Base-by-base conservation (phyloP, 2,797 vertebrate species). In the Mareca strepera region DNA sequence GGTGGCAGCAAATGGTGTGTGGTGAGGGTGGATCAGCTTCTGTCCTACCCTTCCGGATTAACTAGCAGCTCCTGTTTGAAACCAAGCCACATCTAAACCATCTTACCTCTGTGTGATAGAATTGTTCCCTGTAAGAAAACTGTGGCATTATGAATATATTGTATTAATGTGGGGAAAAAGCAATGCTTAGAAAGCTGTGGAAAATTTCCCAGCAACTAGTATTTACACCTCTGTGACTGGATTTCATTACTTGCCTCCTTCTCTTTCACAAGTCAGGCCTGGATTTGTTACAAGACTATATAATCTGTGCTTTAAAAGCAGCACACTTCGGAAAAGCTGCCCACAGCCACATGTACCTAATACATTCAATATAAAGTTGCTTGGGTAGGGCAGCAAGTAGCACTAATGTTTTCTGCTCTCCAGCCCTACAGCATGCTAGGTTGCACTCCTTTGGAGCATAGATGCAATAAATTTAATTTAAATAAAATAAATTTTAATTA, bases 261-360 rank as follows among this genome's bases (percentile, higher is more conserved):
- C 16, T 28, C 56, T 52, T 64, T 33, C 31, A 46, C 46, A 86
- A 7, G 59, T 2, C 7, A 22, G 39, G 48, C 48, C 48, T 50
- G 26, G 31, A 41, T 55, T 87, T 77, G 26, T 44, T 79, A 28
- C 20, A 48, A 62, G 35, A 3, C 31, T 37, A 7, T 23, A n/a
- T 26, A n/a, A 63, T 11, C 21, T 59, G 50, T 43, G 50, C 48
- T 39, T 76, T 23, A 13, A 25, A 84, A 15, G 12, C 26, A 55
- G 58, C 1, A 5, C 0, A 23, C 1, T 2, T 31, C 44, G 16
- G 59, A 69, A 46, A 37, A 79, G 39, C 68, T 82, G 48, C 62
- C 52, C 53, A 4, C 15, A 50, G 66, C 43, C 77, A 25, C 52
- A 17, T 0, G 4, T 3, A 26, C 17, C 10, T 52, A 11, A 0